phyloP scores from a whole-genome alignment of 2,888 invertebrate genomes.

The Meiosimyza platycephala region DNA sequence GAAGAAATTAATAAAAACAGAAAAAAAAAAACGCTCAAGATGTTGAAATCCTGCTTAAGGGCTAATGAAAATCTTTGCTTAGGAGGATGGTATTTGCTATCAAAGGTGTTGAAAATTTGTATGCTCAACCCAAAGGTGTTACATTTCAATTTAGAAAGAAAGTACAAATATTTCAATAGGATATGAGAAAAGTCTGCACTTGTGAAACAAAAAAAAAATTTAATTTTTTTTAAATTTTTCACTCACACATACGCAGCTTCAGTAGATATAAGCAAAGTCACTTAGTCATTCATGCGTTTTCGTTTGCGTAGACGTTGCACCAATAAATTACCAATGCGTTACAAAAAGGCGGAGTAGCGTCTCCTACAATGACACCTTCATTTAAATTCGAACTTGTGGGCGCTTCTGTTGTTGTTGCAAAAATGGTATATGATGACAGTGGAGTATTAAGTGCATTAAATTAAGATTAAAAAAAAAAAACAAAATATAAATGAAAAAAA shows the following conservation, averaged over 20 bases:
- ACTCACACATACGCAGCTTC: too few relatives aligned
- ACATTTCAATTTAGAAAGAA: conserved; percentile 4
- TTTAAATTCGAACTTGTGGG: background rate
- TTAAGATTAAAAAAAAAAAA: too few relatives aligned
- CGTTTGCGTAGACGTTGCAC: background rate
- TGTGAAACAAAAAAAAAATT: too few relatives aligned
- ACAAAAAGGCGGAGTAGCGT: conserved; percentile 1
- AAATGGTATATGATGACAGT: too few relatives aligned
- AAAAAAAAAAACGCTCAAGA: conserved; percentile 5
- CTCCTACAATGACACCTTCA: conserved; percentile 1
- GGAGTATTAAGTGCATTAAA: too few relatives aligned
- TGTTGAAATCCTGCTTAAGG: conserved; percentile 22
- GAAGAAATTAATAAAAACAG: conserved; percentile 16
- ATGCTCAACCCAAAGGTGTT: conserved; percentile 31
- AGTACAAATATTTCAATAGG: too few relatives aligned
- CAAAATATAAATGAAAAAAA: too few relatives aligned
- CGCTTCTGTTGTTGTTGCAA: background rate
- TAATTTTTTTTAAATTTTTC: too few relatives aligned
- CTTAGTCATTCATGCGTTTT: background rate
- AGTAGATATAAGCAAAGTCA: too few relatives aligned
- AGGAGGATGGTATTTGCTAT: too few relatives aligned
- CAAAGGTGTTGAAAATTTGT: conserved; percentile 2
- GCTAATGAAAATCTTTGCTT: conserved; percentile 1
- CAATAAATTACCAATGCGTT: background rate
- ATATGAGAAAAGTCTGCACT: too few relatives aligned